Evolutionary conservation across 2,113 vertebrate genomes (phyloP).

Genomic region (Cromileptes altivelis): DNA sequence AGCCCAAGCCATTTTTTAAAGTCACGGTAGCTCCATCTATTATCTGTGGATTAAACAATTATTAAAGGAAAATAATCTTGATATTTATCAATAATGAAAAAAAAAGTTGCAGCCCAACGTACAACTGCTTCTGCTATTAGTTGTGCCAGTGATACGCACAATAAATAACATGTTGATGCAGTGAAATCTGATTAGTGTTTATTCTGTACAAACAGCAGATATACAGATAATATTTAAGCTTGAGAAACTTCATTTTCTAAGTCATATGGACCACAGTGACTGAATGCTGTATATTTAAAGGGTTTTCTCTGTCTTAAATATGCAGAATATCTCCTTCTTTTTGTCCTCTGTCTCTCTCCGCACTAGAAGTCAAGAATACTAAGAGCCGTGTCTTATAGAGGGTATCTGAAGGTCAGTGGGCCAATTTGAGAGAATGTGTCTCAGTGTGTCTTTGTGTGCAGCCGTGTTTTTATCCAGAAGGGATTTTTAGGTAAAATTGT

Average conservation of each 20-base stretch:
- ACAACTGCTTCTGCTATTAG: too few relatives aligned
- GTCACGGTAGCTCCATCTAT: too few relatives aligned
- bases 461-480: constrained; percentile 44
- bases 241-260: not conserved
- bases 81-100: too few relatives aligned
- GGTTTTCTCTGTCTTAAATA: constrained; percentile 2
- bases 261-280: not conserved
- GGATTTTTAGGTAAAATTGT: constrained; percentile 50
- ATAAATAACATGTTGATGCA: not conserved
- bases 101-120: too few relatives aligned
- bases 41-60: not conserved
- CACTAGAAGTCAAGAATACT: constrained; percentile 40
- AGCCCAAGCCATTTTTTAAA: too few relatives aligned
- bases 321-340: not conserved
- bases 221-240: not conserved
- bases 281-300: not conserved
- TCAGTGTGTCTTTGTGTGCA: constrained; percentile 51
- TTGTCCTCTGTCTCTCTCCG: constrained; percentile 19
- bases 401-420: constrained; percentile 71
- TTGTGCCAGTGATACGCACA: not conserved
- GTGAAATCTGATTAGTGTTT: not conserved
- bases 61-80: not conserved
- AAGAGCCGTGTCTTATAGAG: constrained; percentile 42
- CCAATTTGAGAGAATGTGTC: constrained; percentile 65
- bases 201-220: not conserved